These are phyloP conservation scores for Paraplagusia blochii DNA, from an alignment of 2,113 vertebrate species.

Conservation along the genomic window DNA sequence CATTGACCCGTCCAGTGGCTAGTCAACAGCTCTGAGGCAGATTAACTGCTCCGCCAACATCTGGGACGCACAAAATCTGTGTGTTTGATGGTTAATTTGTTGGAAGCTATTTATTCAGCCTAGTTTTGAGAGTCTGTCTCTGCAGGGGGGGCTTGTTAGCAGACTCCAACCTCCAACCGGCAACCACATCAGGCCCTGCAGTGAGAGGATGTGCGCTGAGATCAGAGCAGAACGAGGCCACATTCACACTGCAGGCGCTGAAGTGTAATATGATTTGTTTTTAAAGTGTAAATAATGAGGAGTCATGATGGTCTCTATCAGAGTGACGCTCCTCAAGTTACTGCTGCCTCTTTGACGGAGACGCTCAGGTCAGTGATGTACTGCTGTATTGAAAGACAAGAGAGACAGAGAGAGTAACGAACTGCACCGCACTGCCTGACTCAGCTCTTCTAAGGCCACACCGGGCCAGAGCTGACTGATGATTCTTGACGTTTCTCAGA, in stretches of 20 bases:
- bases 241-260: too few species aligned
- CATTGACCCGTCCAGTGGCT: conserved; percentile 53
- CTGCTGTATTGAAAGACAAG: conserved; percentile 51
- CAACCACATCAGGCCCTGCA: conserved; percentile 37
- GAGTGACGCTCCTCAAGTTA: background rate
- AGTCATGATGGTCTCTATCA: background rate
- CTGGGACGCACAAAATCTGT: conserved; percentile 44
- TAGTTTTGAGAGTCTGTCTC: conserved; percentile 40
- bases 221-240: too few species aligned
- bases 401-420: conserved; percentile 15
- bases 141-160: conserved; percentile 43
- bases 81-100: conserved; percentile 38
- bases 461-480: conserved; percentile 8
- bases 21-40: conserved; percentile 54
- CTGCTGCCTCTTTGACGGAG: conserved; percentile 33
- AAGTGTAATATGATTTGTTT: too few species aligned
- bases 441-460: conserved; percentile 44
- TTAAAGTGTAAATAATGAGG: too few species aligned
- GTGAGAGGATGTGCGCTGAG: conserved; percentile 11
- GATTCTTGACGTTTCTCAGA: conserved; percentile 26
- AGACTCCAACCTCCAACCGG: conserved; percentile 30
- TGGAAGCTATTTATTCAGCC: conserved; percentile 49
- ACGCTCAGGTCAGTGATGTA: conserved; percentile 39
- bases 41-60: conserved; percentile 54
- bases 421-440: conserved; percentile 44